Conservation (phyloP, 2,888 invertebrate species). For the Pandemis heparana region DNA sequence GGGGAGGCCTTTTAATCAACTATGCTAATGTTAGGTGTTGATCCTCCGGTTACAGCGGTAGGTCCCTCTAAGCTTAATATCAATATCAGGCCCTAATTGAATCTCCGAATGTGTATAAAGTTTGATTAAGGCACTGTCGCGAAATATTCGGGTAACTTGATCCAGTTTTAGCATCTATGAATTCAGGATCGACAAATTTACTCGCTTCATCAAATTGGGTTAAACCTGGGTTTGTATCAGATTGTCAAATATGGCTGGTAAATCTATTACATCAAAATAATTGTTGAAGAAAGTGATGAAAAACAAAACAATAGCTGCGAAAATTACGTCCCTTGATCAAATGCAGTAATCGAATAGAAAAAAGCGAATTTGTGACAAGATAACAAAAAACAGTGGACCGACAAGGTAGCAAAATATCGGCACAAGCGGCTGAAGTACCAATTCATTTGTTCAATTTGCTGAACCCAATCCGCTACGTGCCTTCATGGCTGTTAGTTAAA, state of each 20-base stretch:
- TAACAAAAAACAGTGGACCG: neutral
- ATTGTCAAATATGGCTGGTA: neutral
- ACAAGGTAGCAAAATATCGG: slow-evolving; percentile 10
- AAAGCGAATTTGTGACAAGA: neutral
- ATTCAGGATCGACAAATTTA: neutral
- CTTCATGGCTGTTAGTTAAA: slow-evolving; percentile 37
- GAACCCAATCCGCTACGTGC: slow-evolving; percentile 32
- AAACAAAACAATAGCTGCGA: neutral
- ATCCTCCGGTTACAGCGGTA: slow-evolving; percentile 65
- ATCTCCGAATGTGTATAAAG: slow-evolving; percentile 72
- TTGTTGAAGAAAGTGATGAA: neutral
- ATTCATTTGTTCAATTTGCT: slow-evolving; percentile 32
- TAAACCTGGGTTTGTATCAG: neutral
- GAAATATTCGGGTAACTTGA: slow-evolving; percentile 49
- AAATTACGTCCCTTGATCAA: neutral
- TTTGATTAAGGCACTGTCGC: slow-evolving; percentile 69
- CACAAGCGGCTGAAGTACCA: neutral
- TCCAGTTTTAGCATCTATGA: neutral
- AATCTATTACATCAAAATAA: too few relatives aligned
- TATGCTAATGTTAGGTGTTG: slow-evolving; percentile 83
- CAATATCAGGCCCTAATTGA: slow-evolving; percentile 81
- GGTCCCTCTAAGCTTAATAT: slow-evolving; percentile 71
- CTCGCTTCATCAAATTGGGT: neutral
- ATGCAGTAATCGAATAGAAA: neutral
- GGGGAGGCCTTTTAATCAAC: slow-evolving; percentile 84